A percentile compares a stretch with the other conserved stretches of the same genome.
Evolutionary conservation across 2,797 vertebrate species (phyloP).

Genomic region (Rhynchonycteris naso): DNA sequence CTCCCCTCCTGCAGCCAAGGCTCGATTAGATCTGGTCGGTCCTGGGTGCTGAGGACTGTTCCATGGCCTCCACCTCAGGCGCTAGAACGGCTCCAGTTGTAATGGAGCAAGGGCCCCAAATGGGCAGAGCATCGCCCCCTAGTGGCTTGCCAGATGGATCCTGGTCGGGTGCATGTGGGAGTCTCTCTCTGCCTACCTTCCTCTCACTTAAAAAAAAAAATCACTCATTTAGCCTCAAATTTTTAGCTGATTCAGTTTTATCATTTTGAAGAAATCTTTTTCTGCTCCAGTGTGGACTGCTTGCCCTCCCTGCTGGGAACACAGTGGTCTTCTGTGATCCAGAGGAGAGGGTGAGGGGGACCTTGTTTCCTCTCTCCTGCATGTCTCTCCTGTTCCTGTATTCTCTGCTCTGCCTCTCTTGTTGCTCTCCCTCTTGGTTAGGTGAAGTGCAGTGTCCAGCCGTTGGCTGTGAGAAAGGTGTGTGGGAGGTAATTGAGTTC

Average conservation of each 20-base stretch:
- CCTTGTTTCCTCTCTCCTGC: not conserved
- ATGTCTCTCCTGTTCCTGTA: accelerated
- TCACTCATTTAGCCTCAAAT: not conserved
- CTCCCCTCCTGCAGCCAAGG: no score
- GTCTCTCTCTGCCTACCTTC: no score
- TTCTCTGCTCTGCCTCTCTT: not conserved
- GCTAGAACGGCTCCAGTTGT: no score
- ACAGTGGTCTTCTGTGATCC: no score
- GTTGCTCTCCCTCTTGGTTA: not conserved
- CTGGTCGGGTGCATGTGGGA: no score
- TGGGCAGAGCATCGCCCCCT: no score
- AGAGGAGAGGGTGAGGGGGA: not conserved
- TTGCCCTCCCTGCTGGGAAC: not conserved
- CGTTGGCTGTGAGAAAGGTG: not conserved
- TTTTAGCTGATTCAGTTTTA: not conserved
- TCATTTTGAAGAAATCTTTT: not conserved
- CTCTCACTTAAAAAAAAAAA: not conserved
- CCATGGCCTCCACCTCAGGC: no score
- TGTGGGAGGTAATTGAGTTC: not conserved
- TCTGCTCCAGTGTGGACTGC: not conserved
- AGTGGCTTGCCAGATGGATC: no score
- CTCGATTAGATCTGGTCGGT: no score
- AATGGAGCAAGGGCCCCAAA: no score
- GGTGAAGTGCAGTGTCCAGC: not conserved
- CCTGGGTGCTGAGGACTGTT: no score